Conservation (phyloP, 35 echinoderm and acorn worm genomes). For the Heliocidaris erythrogramma region DNA sequence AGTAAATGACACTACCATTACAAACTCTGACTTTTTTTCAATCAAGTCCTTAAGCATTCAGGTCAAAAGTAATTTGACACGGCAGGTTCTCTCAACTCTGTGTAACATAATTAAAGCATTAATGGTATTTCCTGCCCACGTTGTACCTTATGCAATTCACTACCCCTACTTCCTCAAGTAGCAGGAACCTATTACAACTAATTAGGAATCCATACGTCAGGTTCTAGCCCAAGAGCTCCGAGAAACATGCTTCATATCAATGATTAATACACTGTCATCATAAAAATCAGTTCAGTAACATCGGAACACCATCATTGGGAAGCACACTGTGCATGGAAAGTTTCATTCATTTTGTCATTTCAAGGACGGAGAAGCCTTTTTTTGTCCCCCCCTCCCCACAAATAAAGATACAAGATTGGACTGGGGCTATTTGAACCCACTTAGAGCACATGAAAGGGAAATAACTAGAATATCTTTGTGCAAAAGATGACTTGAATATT, state of each 20-base stretch:
- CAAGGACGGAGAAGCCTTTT: too few species aligned
- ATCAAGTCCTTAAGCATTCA: background rate
- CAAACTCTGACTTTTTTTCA: background rate
- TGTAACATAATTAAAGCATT: background rate
- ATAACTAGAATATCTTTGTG: too few species aligned
- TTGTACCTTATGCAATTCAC: background rate
- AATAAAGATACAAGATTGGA: too few species aligned
- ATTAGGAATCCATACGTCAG: background rate
- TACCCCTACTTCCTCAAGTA: background rate
- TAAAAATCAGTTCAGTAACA: background rate
- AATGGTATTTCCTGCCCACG: background rate
- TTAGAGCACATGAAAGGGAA: too few species aligned
- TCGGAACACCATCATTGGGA: too few species aligned
- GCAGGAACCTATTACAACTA: background rate
- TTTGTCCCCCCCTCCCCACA: too few species aligned
- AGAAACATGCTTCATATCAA: background rate
- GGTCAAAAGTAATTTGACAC: background rate
- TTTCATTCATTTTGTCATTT: too few species aligned
- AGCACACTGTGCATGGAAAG: too few species aligned
- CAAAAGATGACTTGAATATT: background rate
- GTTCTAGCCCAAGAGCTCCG: background rate
- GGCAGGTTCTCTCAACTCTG: background rate
- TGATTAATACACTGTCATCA: background rate
- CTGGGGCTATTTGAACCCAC: too few species aligned
- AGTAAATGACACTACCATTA: background rate